Evolutionary conservation across 1,140 invertebrate species (phyloP), one percentile per base, ranked within the genome.

Genomic region (Zaprionus ornatus): DNA sequence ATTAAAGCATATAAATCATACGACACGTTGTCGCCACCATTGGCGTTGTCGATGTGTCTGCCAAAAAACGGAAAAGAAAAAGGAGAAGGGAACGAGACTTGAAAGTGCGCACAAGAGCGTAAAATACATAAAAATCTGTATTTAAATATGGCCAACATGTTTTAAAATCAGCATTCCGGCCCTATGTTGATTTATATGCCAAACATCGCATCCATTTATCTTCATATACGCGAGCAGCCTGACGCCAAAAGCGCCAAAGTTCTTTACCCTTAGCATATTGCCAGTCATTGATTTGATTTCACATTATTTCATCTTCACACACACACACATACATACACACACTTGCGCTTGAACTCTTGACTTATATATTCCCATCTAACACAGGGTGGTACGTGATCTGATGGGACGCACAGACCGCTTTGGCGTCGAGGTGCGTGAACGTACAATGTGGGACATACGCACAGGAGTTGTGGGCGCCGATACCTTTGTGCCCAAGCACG

Each of bases 401-500:
- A 95, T 94, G 92, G 95, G 94, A 45, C 95, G 97, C 72, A 96
- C 94, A 1, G 97, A 98, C 93, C 95, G 96, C 77, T 94, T 97
- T 32, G 97, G 97, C 0, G 96, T 97, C 1, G 97, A 98, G 93
- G 95, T 98, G 92, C 94, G 97, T 55, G 97, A 99, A 92, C 93
- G 98, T 42, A 83, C 98, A 1, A 97, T 95, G 81, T 97, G 97
- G 96, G 98, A 99, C 87, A 96, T 99, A 52, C 94, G 97, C 19
- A 95, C 97, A 79, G 97, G 97, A 3, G 97, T 99, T 45, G 97
- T 99, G 29, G 98, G 98, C 0, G 95, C 98, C 0, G 96, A 98
- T 27, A 96, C 96, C 1, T 99, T 99, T 92, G 94, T 95, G 57
- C 98, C 98, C 0, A 98, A 98, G 90, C 98, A 99, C 86, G 96